Evolutionary conservation across 2,797 vertebrate genomes (phyloP).

Genomic region (Psittacula echo): DNA sequence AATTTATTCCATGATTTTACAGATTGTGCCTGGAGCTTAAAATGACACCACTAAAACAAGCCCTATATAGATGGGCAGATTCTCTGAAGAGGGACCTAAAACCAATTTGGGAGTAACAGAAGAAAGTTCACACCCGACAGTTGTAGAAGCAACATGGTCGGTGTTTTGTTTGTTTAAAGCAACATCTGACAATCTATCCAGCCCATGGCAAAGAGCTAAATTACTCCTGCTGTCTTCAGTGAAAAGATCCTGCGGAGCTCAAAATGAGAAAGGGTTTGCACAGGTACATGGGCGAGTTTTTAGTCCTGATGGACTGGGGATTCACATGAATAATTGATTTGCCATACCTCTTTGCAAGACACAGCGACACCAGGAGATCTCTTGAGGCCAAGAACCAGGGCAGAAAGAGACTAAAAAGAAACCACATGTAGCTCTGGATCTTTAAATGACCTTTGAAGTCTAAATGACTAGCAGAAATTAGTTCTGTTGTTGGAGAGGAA

Average conservation of each 20-base stretch:
- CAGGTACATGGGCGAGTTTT: neutral
- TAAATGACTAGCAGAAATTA: neutral
- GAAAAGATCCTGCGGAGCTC: neutral
- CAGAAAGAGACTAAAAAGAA: neutral
- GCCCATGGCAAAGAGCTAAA: neutral
- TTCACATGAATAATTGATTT: neutral
- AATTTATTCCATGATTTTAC: neutral
- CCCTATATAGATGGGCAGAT: neutral
- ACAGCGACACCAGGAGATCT: neutral
- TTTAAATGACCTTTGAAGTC: neutral
- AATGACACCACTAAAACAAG: neutral
- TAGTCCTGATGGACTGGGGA: neutral
- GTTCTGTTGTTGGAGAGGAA: neutral
- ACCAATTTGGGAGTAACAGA: neutral
- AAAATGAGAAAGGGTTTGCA: neutral
- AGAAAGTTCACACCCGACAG: neutral
- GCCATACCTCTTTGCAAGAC: neutral
- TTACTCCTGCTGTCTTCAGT: neutral
- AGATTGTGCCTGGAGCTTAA: neutral
- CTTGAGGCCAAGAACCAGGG: neutral
- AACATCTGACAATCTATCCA: neutral
- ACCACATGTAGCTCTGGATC: neutral
- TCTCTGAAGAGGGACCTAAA: neutral
- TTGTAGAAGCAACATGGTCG: neutral
- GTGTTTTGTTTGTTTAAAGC: neutral